Evolutionary conservation across 2,888 invertebrate genomes (phyloP), one percentile per base, ranked within the genome.

Genomic region (Micoletzkya japonica): DNA sequence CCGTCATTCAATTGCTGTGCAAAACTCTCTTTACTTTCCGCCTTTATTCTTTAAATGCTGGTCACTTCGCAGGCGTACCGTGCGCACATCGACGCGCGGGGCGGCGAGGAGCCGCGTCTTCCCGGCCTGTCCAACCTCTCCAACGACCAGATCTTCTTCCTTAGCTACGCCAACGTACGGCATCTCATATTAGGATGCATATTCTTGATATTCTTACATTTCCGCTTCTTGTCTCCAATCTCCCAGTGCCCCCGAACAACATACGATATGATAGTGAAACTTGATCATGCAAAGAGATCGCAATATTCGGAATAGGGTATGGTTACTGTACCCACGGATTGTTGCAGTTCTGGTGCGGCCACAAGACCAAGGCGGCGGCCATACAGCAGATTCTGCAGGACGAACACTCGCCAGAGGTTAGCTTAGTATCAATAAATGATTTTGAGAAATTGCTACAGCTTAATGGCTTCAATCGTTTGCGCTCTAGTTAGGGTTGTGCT

Each of bases 301-400:
- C 14, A 14, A n/a, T 14, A 17, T 17, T 44, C 49, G 49, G n/a
- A 44, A 44, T 58, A 30, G 20, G 6, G 6, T 7, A 17, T 58
- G 10, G 6, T 24, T 30, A 34, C 7, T n/a, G n/a, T n/a, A n/a
- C n/a, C n/a, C n/a, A n/a, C n/a, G n/a, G n/a, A n/a, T n/a, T n/a
- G n/a, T 77, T 78, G 50, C 70, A 78, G 78, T 79, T 80, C 68
- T 78, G 78, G 75, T 78, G 78, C 50, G 76, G 77, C 4, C 75
- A 79, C 67, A 73, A 78, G 61, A 79, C 77, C 39, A 63, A 39
- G 30, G 74, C 70, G n/a, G 76, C 77, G 2, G 67, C 76, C 10
- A 60, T 79, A 2, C 76, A 77, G 39, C 78, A 94, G 86, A 91
- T 95, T 78, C 92, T 94, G 84, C 95, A 94, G 85, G 95, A 95